Evolutionary conservation across 2,113 vertebrate species (phyloP).

Genomic region (Megaptera novaeangliae): DNA sequence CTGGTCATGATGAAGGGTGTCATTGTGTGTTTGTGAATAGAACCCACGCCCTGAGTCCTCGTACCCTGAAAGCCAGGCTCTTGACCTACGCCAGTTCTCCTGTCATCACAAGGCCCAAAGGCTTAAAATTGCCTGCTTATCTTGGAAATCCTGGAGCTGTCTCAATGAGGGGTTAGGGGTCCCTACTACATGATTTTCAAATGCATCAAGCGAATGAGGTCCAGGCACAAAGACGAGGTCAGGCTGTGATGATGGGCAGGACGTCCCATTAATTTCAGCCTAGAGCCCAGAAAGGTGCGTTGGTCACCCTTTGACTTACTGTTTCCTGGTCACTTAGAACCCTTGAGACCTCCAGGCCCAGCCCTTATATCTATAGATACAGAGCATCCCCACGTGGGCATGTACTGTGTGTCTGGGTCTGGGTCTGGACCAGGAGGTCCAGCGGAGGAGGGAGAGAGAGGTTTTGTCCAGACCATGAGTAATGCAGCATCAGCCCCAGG

Average conservation of each 20-base stretch:
- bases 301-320: slow-evolving; percentile 56
- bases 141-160: background rate
- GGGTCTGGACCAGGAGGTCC: accelerated
- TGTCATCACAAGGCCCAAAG: accelerated
- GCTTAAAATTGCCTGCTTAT: background rate
- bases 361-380: accelerated
- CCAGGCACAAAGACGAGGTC: slow-evolving; percentile 52
- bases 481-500: too few relatives aligned
- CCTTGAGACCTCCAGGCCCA: too few relatives aligned
- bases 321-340: slow-evolving; percentile 59
- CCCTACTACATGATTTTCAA: slow-evolving; percentile 64
- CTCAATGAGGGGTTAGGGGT: slow-evolving; percentile 26
- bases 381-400: accelerated
- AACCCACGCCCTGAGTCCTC: background rate
- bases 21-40: accelerated
- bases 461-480: background rate
- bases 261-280: slow-evolving; percentile 53
- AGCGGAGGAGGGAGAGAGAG: background rate
- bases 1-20: accelerated
- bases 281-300: slow-evolving; percentile 53
- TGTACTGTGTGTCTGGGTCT: background rate
- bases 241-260: slow-evolving; percentile 50
- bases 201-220: slow-evolving; percentile 33
- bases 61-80: background rate
- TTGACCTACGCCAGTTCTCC: background rate